phyloP scores from a whole-genome alignment of 2,797 vertebrate species.

The Ispidina picta region DNA sequence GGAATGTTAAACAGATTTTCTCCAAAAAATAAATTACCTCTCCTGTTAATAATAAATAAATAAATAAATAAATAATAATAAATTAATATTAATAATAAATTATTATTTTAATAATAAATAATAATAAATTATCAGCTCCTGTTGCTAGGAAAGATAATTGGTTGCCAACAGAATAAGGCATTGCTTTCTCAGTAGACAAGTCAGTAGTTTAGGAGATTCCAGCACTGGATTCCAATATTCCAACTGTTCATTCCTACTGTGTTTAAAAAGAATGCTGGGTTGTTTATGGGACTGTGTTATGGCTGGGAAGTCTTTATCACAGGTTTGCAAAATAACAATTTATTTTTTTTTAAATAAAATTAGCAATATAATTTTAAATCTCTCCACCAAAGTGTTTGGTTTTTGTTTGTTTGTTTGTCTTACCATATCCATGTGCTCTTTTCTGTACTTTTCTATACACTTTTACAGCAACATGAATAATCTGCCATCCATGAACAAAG shows the following conservation, averaged over 20 bases:
- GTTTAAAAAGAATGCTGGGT: neutral
- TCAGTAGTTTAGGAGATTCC: neutral
- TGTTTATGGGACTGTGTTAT: neutral
- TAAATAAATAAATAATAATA: no score
- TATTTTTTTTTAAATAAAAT: neutral
- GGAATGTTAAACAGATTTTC: neutral
- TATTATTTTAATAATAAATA: no score
- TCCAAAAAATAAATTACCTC: rapidly evolving
- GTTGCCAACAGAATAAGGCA: neutral
- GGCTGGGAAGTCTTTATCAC: neutral
- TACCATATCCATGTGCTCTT: neutral
- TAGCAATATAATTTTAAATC: neutral
- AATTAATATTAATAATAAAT: no score
- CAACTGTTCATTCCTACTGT: neutral
- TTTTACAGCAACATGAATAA: neutral
- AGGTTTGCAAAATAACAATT: neutral
- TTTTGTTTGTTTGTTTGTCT: neutral
- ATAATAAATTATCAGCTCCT: neutral
- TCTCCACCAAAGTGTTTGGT: neutral
- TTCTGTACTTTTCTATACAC: neutral
- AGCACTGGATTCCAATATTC: neutral
- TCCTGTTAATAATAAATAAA: no score
- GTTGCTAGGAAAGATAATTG: neutral
- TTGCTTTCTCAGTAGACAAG: neutral
- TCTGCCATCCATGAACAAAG: neutral